Conservation (phyloP, 2,113 vertebrate genomes). For the Sceloporus tristichus region DNA sequence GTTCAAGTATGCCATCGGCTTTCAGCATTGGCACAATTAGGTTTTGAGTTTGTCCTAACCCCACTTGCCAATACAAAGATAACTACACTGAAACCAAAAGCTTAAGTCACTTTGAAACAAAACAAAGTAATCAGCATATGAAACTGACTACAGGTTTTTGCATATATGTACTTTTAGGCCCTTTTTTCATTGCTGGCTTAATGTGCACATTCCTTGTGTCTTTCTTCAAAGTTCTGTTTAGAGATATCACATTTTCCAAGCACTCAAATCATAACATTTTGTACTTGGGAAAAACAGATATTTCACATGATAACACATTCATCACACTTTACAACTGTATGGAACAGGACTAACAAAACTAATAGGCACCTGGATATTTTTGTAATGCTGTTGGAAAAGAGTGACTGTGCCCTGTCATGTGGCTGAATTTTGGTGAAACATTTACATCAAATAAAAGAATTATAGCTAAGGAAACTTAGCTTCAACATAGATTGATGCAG, state of each 20-base stretch:
- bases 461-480: neutral
- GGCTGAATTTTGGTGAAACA: neutral
- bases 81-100: neutral
- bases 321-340: neutral
- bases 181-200: neutral
- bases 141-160: neutral
- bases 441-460: neutral
- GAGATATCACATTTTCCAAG: slow-evolving; percentile 7
- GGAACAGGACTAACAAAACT: neutral
- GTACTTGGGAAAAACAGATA: neutral
- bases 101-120: neutral
- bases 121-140: neutral
- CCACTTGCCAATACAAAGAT: neutral
- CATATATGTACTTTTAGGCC: neutral
- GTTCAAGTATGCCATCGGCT: neutral
- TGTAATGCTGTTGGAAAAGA: neutral
- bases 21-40: neutral
- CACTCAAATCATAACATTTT: slow-evolving; percentile 1
- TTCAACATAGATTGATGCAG: neutral
- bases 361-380: neutral
- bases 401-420: neutral
- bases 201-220: neutral
- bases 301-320: neutral
- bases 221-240: slow-evolving; percentile 4
- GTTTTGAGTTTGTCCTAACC: neutral